phyloP scores from a whole-genome alignment of 2,888 invertebrate genomes.

The Melipona beecheii region DNA sequence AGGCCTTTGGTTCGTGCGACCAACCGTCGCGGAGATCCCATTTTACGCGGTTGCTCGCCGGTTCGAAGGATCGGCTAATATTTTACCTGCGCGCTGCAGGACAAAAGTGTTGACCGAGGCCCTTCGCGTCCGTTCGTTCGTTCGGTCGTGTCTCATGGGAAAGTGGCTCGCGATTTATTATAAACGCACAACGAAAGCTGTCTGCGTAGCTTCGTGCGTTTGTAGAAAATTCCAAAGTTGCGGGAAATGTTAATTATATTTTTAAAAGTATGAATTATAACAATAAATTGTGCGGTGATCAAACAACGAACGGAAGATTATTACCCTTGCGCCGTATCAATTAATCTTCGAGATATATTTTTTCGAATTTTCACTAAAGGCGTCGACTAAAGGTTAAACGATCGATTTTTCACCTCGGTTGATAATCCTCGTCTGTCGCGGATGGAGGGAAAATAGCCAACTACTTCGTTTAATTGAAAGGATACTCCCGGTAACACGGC shows the following conservation, averaged over 20 bases:
- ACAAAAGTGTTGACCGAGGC: slow-evolving; percentile 70
- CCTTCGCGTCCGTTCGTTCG: slow-evolving; percentile 22
- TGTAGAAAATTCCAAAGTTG: background rate
- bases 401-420: too few species aligned
- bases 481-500: background rate
- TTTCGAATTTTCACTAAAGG: too few species aligned
- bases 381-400: too few species aligned
- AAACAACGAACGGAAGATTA: background rate
- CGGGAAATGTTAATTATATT: background rate
- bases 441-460: background rate
- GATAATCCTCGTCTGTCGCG: background rate
- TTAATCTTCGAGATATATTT: too few species aligned
- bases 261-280: background rate
- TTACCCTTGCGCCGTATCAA: too few species aligned
- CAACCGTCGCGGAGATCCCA: slow-evolving; percentile 62
- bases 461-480: background rate
- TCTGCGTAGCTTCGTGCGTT: background rate
- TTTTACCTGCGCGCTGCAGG: slow-evolving; percentile 70
- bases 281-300: background rate
- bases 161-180: slow-evolving; percentile 53
- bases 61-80: slow-evolving; percentile 69
- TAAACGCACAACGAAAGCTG: slow-evolving; percentile 13
- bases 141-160: slow-evolving; percentile 51
- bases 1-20: slow-evolving; percentile 49
- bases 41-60: slow-evolving; percentile 57